These are phyloP conservation scores for Anguilla rostrata DNA, from an alignment of 2,113 vertebrate genomes.

Conservation along the genomic window DNA sequence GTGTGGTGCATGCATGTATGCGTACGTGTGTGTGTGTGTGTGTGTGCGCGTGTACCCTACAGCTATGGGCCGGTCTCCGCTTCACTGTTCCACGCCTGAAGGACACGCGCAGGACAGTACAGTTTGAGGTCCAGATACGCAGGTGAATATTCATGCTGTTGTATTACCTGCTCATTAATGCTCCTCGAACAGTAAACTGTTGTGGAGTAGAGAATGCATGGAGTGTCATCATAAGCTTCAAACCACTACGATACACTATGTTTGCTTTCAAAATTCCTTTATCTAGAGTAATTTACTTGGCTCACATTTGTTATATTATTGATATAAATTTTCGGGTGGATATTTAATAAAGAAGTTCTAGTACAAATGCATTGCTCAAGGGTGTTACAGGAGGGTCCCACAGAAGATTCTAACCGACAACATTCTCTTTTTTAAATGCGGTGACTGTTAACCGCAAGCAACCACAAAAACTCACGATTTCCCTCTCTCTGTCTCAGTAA, in stretches of 20 bases:
- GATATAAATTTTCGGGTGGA: too few species aligned
- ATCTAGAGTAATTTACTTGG: too few species aligned
- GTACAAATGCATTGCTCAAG: neutral
- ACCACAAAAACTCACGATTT: neutral
- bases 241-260: neutral
- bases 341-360: neutral
- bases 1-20: too few species aligned
- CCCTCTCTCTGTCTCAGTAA: constrained; percentile 67
- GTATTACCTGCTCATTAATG: neutral
- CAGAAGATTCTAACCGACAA: neutral
- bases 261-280: neutral
- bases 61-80: constrained; percentile 85
- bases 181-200: too few species aligned
- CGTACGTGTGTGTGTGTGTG: too few species aligned
- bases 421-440: neutral
- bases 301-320: too few species aligned
- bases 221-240: neutral
- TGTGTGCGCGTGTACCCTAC: neutral
- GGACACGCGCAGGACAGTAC: constrained; percentile 77
- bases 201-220: neutral
- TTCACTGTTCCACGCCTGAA: constrained; percentile 82
- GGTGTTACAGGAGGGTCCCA: neutral
- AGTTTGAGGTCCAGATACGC: constrained; percentile 88
- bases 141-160: constrained; percentile 64
- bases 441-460: too few species aligned